phyloP scores from a whole-genome alignment of 2,888 invertebrate species.

The Malachius bipustulatus region DNA sequence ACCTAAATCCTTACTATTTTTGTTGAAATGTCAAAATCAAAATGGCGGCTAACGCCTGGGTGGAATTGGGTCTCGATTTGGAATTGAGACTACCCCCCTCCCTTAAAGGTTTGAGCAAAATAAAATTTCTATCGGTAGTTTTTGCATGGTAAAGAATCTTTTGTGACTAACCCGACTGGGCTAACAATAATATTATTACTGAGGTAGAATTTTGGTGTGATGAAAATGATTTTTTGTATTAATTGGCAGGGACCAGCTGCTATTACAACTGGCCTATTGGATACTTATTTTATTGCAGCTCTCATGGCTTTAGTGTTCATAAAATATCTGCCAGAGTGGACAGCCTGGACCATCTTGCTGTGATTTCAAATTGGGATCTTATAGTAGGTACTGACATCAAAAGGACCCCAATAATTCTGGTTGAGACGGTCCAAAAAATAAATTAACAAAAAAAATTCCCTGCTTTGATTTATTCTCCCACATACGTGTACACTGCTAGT shows the following conservation, averaged over 20 bases:
- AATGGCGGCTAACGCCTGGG: too few species aligned
- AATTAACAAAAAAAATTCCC: conserved; percentile 99
- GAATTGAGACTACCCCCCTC: too few species aligned
- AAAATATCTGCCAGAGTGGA: conserved; percentile 98
- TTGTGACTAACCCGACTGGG: too few species aligned
- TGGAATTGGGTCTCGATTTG: too few species aligned
- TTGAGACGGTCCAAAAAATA: conserved; percentile 97
- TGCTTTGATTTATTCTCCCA: conserved; percentile 90
- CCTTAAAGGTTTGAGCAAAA: too few species aligned
- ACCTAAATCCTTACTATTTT: too few species aligned
- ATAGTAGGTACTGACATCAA: conserved; percentile 93
- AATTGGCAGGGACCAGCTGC: conserved; percentile 97
- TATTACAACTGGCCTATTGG: conserved; percentile 89
- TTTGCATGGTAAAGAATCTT: too few species aligned
- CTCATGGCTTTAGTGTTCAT: conserved; percentile 98
- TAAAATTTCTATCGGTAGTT: too few species aligned
- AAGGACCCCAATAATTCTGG: conserved; percentile 93
- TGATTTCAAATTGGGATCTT: conserved; percentile 96
- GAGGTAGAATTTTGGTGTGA: conserved; percentile 96
- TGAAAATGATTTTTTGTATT: conserved; percentile 97
- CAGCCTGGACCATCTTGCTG: conserved; percentile 96
- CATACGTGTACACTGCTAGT: too few species aligned
- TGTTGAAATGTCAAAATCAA: too few species aligned
- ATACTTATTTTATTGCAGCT: conserved; percentile 93
- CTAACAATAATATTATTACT: conserved; percentile 73